A percentile compares a stretch with the other conserved stretches of the same genome.
Evolutionary conservation across 2,888 invertebrate species (phyloP).

Genomic region (Xylota segnis): DNA sequence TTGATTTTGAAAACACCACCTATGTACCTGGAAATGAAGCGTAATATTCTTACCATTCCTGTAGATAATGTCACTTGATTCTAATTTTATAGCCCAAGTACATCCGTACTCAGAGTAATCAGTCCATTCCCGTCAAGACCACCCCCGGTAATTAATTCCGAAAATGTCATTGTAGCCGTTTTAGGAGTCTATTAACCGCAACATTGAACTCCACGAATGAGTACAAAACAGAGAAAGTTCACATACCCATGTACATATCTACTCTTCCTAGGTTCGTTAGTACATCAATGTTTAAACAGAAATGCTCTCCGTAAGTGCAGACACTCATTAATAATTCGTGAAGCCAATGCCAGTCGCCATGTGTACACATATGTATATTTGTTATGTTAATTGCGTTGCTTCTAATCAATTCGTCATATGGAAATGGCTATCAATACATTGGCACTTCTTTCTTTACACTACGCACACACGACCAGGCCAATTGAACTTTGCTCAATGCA

Average conservation of each 20-base stretch:
- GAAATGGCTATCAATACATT: conserved; percentile 16
- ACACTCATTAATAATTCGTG: neutral
- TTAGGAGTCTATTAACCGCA: neutral
- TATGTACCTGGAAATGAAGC: too few relatives aligned
- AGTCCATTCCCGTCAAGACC: too few relatives aligned
- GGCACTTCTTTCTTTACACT: neutral
- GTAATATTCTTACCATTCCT: too few relatives aligned
- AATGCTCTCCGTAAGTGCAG: neutral
- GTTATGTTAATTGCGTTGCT: conserved; percentile 4
- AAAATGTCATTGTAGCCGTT: conserved; percentile 1
- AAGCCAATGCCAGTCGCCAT: neutral
- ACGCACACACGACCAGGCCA: neutral
- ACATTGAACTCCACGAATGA: neutral
- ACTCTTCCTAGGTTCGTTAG: neutral
- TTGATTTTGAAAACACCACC: too few relatives aligned
- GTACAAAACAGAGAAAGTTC: neutral
- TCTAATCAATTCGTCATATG: conserved; percentile 7
- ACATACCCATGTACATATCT: neutral
- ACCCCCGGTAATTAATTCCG: neutral
- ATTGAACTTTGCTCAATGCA: conserved; percentile 68
- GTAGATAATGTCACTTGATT: too few relatives aligned
- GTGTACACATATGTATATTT: neutral
- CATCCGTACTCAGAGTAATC: too few relatives aligned
- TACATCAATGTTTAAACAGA: neutral
- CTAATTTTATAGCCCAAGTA: too few relatives aligned